Base-by-base conservation (phyloP, 1,140 invertebrate genomes). In the Brachionus calyciflorus region DNA sequence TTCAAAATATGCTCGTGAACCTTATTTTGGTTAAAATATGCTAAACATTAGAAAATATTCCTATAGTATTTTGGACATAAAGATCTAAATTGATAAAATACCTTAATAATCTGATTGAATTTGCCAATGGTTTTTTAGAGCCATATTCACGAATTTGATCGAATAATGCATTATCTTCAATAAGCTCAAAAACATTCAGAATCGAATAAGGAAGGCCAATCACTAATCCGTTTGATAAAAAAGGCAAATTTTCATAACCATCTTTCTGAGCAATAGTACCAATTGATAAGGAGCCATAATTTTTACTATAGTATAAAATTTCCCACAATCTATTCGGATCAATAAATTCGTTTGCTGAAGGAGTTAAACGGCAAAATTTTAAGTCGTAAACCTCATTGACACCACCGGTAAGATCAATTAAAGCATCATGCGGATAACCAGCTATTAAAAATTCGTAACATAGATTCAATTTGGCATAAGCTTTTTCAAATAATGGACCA, bases 191-290 rank as follows among this genome's bases (percentile, higher is more conserved):
- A n/a, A n/a, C n/a, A n/a, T n/a, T n/a, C n/a, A n/a, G n/a, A n/a
- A n/a, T n/a, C n/a, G n/a, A n/a, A n/a, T n/a, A n/a, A n/a, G n/a
- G n/a, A n/a, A n/a, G n/a, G n/a, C n/a, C n/a, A n/a, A n/a, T n/a
- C n/a, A n/a, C n/a, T n/a, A n/a, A n/a, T n/a, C n/a, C n/a, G n/a
- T n/a, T n/a, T n/a, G n/a, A n/a, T n/a, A n/a, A n/a, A n/a, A n/a
- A n/a, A 73, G 40, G 85, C 85, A 33, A 82, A 90, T 82, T 97
- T 95, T 82, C 91, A 92, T 94, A 94, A 98, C 0, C 93, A 87
- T 14, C 95, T 95, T 81, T 93, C 14, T 28, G 37, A 46, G 26
- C 17, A 4, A 37, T 33, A 46, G 37, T 48, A 33, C 51, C 33
- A 57, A 17, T 17, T 17, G n/a, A 14, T 4, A 49, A 30, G n/a